Evolutionary conservation across 2,113 vertebrate species (phyloP).

Genomic region (Brevimyrus niger): DNA sequence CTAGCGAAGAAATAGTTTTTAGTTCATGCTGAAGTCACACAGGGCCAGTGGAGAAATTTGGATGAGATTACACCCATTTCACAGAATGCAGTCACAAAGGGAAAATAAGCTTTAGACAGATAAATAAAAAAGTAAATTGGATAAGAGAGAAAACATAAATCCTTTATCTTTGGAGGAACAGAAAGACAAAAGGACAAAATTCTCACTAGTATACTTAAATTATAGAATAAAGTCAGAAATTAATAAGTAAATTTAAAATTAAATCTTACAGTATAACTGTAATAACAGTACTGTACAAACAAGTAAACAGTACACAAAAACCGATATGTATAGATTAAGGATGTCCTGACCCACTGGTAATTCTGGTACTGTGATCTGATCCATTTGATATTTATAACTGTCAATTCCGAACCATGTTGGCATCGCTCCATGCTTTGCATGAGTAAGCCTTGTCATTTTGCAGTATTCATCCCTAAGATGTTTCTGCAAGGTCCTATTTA

Average conservation of each 20-base stretch:
- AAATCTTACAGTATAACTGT: background rate
- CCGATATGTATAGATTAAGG: background rate
- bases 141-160: background rate
- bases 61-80: background rate
- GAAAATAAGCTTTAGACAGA: background rate
- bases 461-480: background rate
- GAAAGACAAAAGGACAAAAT: background rate
- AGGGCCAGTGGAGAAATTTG: background rate
- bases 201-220: background rate
- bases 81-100: background rate
- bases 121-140: background rate
- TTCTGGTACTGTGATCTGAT: background rate
- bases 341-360: background rate
- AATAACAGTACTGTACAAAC: background rate
- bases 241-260: background rate
- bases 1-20: constrained; percentile 46
- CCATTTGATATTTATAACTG: background rate
- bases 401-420: background rate
- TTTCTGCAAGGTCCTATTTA: background rate
- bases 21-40: background rate
- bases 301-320: too few species aligned
- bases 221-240: background rate
- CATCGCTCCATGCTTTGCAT: background rate
- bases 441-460: background rate
- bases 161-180: background rate